Evolutionary conservation across 2,888 invertebrate species (phyloP), one percentile per base, ranked within the genome.

Genomic region (Mythimna lalbum): DNA sequence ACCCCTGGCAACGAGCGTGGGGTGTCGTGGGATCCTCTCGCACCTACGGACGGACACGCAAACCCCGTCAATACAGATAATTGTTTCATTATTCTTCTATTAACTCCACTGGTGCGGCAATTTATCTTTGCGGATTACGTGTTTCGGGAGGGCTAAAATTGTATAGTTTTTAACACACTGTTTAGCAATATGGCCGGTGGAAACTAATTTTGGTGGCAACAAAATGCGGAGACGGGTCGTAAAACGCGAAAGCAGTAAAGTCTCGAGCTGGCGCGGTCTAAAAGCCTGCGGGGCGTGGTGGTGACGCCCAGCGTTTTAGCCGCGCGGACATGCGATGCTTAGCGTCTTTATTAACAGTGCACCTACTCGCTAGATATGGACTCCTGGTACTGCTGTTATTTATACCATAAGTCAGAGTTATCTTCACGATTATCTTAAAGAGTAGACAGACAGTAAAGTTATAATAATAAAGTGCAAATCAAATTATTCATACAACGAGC

Each of bases 1-100:
- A 90, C 93, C 94, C 93, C 88, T 89, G 85, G 89, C 62, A 76
- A 82, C 79, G 56, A 72, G 74, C 76, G 80, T 84, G 87, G 90
- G 91, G 90, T 87, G 87, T 86, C 87, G 88, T 86, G 88, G 88
- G 90, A 89, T 89, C 83, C 89, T 88, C 91, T 89, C 90, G 87
- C 89, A 84, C 84, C 84, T 84, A 84, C 75, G 84, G 49, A 78
- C 88, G 86, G 89, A 89, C 93, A 95, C 95, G 95, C 95, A 90
- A 94, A 86, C 86, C 89, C 90, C 92, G 92, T 90, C 93, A 91
- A 92, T 91, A 91, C 87, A 85, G 88, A 93, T 95, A 95, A 95
- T 95, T 95, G 95, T 95, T 95, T 94, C 95, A 95, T 95, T 95
- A 95, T 95, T 95, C 92, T 94, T 94, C 92, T 94, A 95, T 95